Base-by-base conservation (phyloP, 2,797 vertebrate species). In the Mus spretus region DNA sequence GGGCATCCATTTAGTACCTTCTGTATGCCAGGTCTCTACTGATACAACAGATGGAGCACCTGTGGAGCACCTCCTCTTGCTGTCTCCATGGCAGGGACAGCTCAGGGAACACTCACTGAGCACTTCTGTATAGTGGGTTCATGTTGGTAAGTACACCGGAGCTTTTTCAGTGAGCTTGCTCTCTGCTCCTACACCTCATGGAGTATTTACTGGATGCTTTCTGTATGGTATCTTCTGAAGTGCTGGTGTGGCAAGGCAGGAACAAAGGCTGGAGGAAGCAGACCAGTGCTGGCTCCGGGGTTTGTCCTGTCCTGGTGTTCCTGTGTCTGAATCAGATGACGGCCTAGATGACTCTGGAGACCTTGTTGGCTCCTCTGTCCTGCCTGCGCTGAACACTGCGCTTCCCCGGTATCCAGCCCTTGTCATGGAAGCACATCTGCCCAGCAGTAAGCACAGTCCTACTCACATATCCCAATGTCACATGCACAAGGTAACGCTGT, bases 161-260 rank as follows among this genome's bases (percentile, higher is more conserved):
- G 31, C 31, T 75, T 63, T 34, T 19, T 87, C 34, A 26, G 11
- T 34, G 17, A 59, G 37, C 55, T 4, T 9, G 12, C 3, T 61
- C 37, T 20, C 11, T 8, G 6, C 78, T n/a, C 8, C 7, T 1
- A 4, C 17, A 44, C 50, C 8, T 37, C 37, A 47, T 1, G 3
- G 50, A 20, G 28, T 40, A 47, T 61, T 57, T 37, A 44, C 28
- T 8, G 28, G 26, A 50, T 75, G 14, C 50, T 14, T 22, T 63
- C n/a, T 67, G 47, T n/a, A 11, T 2, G 24, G 10, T 22, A 2
- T 59, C 72, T 72, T 63, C 47, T 40, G 3, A 4, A 20, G 53
- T 6, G 11, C 61, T 53, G 1, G 4, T 4, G 24, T 34, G 14
- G 26, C 1, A 26, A 26, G 4, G 17, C 1, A 15, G 15, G 19